Conservation (phyloP, 2,113 vertebrate species). For the Osmerus eperlanus region DNA sequence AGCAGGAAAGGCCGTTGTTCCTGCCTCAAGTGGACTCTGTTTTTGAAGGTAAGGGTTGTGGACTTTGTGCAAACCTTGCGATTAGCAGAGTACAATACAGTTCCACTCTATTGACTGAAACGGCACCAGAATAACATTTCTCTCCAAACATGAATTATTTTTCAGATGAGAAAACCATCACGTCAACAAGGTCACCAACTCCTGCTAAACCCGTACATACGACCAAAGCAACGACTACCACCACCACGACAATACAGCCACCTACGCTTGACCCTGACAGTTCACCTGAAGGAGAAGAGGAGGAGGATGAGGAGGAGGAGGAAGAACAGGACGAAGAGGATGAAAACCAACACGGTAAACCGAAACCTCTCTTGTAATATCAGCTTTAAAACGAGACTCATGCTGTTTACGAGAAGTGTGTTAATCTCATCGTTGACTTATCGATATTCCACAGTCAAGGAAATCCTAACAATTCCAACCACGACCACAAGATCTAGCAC, state of each 20-base stretch:
- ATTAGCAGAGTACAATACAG: background rate
- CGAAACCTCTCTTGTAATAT: background rate
- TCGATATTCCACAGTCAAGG: too few species aligned
- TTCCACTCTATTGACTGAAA: background rate
- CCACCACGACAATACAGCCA: background rate
- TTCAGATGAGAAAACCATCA: background rate
- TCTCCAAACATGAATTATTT: background rate
- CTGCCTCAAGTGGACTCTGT: background rate
- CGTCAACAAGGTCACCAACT: background rate
- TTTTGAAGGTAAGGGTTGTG: background rate
- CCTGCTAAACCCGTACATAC: background rate
- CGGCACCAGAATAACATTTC: too few species aligned
- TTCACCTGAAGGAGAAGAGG: slow-evolving; percentile 5
- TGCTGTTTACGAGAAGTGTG: background rate
- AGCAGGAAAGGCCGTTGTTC: background rate
- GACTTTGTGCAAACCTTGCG: background rate
- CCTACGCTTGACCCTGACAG: background rate
- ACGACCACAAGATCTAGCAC: too few species aligned
- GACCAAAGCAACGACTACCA: background rate
- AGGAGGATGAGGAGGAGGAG: background rate
- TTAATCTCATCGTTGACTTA: background rate
- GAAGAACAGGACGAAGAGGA: background rate
- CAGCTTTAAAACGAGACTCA: too few species aligned
- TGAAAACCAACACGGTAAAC: background rate
- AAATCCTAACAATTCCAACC: too few species aligned